Evolutionary conservation across 92 coral and sea anemone species (phyloP), one percentile per base, ranked within the genome.

Genomic region (Nematostella vectensis): DNA sequence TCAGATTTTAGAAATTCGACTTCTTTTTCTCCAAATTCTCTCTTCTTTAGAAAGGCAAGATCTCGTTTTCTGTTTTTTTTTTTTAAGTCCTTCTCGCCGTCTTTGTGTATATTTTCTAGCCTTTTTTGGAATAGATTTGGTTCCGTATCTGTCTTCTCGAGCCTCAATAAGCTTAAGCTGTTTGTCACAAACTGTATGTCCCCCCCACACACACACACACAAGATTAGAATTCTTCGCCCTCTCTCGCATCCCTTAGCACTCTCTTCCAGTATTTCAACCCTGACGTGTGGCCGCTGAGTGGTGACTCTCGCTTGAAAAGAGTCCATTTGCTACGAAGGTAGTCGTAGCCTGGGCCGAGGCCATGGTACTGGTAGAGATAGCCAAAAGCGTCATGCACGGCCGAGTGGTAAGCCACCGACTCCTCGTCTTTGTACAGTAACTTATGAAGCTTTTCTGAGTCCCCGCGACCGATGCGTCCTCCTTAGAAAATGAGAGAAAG

Each of bases 351-450:
- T 4, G 82, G 82, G 21, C 82, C 82, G 31, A 50, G 33, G 23
- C 25, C 38, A 38, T 75, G 82, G 52, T 75, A 69, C 2, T 69
- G 67, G 44, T 67, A 54, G 29, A 75, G 63, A 60, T 75, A 75
- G 21, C 82, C 82, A 48, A 75, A 75, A 2, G 82, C 82, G 48
- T 75, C 82, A 39, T 68, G 82, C 6, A 61, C 76, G 16, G 82
- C 76, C 27, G 82, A 71, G 40, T 75, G 82, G 50, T 75, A 75
- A 10, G 82, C 75, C 57, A 75, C 47, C 16, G 82, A 54, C 19
- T 75, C 55, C 12, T 75, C 82, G 40, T 68, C 74, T 48, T 75
- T 75, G 59, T 60, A 75, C 6, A 75, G 24, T 31, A 75, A 11
- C 11, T 61, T 67, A 19, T 75, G 82, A 18, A 75, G 59, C 55